Evolutionary conservation across 1,140 invertebrate species (phyloP), one percentile per base, ranked within the genome.

Genomic region (Drosophila ercepeae): DNA sequence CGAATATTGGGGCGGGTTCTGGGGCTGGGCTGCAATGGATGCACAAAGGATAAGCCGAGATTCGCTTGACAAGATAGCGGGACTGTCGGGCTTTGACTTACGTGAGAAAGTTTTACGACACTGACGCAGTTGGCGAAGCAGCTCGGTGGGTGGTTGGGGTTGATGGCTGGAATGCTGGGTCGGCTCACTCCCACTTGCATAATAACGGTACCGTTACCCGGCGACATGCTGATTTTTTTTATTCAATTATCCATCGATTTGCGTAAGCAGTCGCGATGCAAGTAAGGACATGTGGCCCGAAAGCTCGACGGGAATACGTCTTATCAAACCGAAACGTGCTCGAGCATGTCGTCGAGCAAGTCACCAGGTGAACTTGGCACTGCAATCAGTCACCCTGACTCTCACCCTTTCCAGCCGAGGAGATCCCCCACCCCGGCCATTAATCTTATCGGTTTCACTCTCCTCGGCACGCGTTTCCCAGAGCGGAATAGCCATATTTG

Each of bases 91-190:
- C 51, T 83, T 86, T 84, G 82, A 86, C 58, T 86, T 88, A 86
- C 81, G 81, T 86, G 81, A 81, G 81, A 86, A 88, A 74, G 51
- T 77, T 88, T 84, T 77, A 86, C 48, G 72, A 81, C 82, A 63
- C 68, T 86, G 81, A 86, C 81, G 81, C 68, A 86, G 48, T 61
- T 73, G 45, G 7, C 45, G 68, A 68, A 73, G 48, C 68, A 61
- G 68, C 8, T 36, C 13, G 48, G 16, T 55, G 65, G 59, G 54
- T 25, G 53, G 51, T 9, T 16, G 6, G 39, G 34, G 44, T 5
- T 16, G 58, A 19, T 29, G 19, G 50, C 21, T 46, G 46, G 32
- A 18, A 16, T 19, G 49, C 1, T 50, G 60, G 13, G 45, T 48
- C 57, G 52, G 32, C 36, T 57, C 36, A 45, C 29, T 16, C 42